Evolutionary conservation across 1,140 invertebrate species (phyloP), one percentile per base, ranked within the genome.

Genomic region (Brachionus calyciflorus): DNA sequence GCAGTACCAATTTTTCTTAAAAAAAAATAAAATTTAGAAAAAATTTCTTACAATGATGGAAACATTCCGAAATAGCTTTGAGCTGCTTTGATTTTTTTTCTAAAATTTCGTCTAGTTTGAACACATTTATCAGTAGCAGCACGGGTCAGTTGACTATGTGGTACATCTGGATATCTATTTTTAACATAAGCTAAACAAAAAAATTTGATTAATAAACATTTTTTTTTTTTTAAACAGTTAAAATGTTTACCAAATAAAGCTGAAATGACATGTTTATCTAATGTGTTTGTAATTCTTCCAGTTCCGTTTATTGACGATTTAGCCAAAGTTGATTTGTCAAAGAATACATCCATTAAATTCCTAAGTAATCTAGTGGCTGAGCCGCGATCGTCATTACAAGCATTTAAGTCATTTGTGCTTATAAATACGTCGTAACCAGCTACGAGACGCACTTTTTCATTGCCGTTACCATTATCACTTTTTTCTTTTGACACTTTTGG

Each of bases 121-220:
- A 76, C 73, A 37, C 73, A 76, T 48, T 76, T 76, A 60, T 76
- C 73, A 46, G 73, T 76, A 5, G 73, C 73, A 30, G 73, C 73
- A 19, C 49, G 19, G 3, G 49, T 76, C 73, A 76, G 41, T 57
- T 57, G 49, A 48, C 73, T 60, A 28, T 76, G 49, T 9, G 73
- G 49, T 17, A 76, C 73, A 33, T 76, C 73, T 14, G 51, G 24
- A 48, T 76, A 76, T 30, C 53, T 19, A 44, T 57, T 63, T 76
- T 76, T 76, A 17, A 55, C 49, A 76, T 76, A 76, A 41, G 69
- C 69, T 70, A 14, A 7, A 70, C 10, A 37, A 48, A 70, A 70
- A 41, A 46, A 21, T 24, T 17, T 33, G 19, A 12, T 21, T 53
- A 5, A 53, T 7, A 10, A 24, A n/a, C n/a, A 33, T 24, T 37